These are phyloP conservation scores for Heliconius hermathena DNA, from an alignment of 1,140 invertebrate genomes.

Conservation along the genomic window DNA sequence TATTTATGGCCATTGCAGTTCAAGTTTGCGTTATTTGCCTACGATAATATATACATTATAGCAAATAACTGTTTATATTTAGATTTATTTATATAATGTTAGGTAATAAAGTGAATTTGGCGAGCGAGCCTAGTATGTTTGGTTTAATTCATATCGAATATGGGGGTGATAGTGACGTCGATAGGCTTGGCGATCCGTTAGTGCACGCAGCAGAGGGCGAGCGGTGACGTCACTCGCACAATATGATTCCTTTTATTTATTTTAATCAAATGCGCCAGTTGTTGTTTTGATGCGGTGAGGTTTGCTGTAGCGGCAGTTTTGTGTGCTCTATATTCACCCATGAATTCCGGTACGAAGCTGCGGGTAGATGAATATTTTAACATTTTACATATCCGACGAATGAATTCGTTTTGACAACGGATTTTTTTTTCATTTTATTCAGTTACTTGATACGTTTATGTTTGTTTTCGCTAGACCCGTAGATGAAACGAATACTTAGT, in stretches of 20 bases:
- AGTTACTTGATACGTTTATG: slow-evolving; percentile 74
- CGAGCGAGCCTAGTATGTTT: slow-evolving; percentile 21
- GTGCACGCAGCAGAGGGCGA: slow-evolving; percentile 41
- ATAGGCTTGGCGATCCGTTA: slow-evolving; percentile 51
- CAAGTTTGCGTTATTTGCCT: slow-evolving; percentile 36
- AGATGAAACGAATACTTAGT: background rate
- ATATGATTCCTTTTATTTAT: slow-evolving; percentile 78
- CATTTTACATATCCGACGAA: slow-evolving; percentile 80
- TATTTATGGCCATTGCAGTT: slow-evolving; percentile 59
- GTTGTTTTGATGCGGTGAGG: slow-evolving; percentile 75
- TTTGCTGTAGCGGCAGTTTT: slow-evolving; percentile 71
- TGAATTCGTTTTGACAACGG: slow-evolving; percentile 73
- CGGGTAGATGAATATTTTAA: slow-evolving; percentile 80
- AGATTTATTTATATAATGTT: slow-evolving; percentile 24
- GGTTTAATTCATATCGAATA: slow-evolving; percentile 29
- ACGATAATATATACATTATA: slow-evolving; percentile 15
- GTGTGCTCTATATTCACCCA: slow-evolving; percentile 72
- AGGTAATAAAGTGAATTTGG: slow-evolving; percentile 36
- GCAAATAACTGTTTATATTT: background rate
- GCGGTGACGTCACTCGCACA: slow-evolving; percentile 45
- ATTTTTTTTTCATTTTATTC: slow-evolving; percentile 74
- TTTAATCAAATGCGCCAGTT: slow-evolving; percentile 77
- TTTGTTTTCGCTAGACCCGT: slow-evolving; percentile 48
- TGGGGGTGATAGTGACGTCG: slow-evolving; percentile 35
- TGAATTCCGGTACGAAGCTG: slow-evolving; percentile 74